Conservation (phyloP, 2,888 invertebrate genomes). For the Ennomos erosarius region DNA sequence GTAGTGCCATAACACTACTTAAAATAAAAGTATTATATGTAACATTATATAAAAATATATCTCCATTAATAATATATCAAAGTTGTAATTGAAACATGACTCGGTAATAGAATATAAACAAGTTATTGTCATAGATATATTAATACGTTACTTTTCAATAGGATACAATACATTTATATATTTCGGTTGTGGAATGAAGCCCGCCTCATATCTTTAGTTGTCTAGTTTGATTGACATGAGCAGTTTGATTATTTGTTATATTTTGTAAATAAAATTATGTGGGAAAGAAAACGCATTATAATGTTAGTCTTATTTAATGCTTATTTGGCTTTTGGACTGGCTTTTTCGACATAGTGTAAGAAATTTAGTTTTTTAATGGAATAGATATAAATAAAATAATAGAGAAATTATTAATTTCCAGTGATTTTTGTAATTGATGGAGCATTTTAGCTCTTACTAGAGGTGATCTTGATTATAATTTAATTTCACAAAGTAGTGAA, state of each 20-base stretch:
- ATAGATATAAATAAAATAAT: conserved; percentile 53
- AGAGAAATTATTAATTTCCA: conserved; percentile 53
- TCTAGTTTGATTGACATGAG: conserved; percentile 32
- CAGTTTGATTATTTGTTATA: conserved; percentile 57
- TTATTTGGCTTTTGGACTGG: conserved; percentile 77
- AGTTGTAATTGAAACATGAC: conserved; percentile 28
- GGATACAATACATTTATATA: conserved; percentile 29
- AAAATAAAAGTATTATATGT: conserved; percentile 63
- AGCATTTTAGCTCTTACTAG: conserved; percentile 27
- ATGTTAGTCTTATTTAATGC: conserved; percentile 78
- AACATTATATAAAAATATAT: conserved; percentile 47
- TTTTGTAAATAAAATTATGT: conserved; percentile 77
- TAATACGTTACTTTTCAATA: conserved; percentile 12
- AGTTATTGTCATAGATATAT: conserved; percentile 17
- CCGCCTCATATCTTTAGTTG: conserved; percentile 34
- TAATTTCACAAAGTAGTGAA: conserved; percentile 21
- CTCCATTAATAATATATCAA: conserved; percentile 31
- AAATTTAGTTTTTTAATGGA: conserved; percentile 66
- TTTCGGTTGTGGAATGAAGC: conserved; percentile 45
- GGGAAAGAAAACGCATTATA: conserved; percentile 85
- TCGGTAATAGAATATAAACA: conserved; percentile 14
- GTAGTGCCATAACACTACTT: conserved; percentile 81
- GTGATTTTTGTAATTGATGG: conserved; percentile 40
- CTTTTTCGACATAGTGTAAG: conserved; percentile 73
- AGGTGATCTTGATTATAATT: conserved; percentile 34